Conservation (phyloP, 53 echinoderm and acorn worm species). For the Luidia sarsii region DNA sequence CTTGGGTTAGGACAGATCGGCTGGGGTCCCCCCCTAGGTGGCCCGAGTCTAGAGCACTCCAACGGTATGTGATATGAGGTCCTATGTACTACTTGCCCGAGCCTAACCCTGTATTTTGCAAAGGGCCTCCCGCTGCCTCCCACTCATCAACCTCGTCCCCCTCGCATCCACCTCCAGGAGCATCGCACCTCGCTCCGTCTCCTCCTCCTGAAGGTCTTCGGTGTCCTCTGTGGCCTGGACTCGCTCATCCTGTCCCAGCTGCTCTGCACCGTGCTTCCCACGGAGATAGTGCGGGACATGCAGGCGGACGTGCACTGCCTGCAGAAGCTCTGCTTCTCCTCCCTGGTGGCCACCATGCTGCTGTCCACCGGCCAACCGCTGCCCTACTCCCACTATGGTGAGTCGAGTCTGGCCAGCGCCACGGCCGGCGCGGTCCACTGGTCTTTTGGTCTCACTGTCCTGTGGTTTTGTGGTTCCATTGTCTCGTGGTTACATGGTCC, state of each 20-base stretch:
- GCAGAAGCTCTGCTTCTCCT: conserved; percentile 80
- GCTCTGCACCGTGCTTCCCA: conserved; percentile 79
- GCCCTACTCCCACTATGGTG: conserved; percentile 89
- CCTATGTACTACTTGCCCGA: no score
- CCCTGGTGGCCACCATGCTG: conserved; percentile 84
- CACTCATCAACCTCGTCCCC: neutral
- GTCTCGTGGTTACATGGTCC: no score
- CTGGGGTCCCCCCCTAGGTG: no score
- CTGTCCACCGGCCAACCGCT: conserved; percentile 84
- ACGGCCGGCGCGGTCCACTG: no score
- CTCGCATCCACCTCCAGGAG: conserved; percentile 59
- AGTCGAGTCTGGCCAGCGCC: conserved; percentile 12
- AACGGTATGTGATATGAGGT: no score
- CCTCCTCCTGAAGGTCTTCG: conserved; percentile 84
- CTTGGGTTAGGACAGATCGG: no score
- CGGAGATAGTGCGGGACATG: conserved; percentile 92
- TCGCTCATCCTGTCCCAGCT: conserved; percentile 71
- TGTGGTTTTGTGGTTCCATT: no score
- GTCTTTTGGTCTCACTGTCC: no score
- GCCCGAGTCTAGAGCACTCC: no score
- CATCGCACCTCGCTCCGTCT: conserved; percentile 76
- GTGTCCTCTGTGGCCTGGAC: conserved; percentile 89
- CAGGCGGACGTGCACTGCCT: conserved; percentile 71
- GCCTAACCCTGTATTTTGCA: no score
- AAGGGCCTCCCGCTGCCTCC: no score